Percentiles rank a stretch among this genome's conserved stretches.
Evolutionary conservation across 2,888 invertebrate genomes (phyloP).

Genomic region (Andrena marginata): DNA sequence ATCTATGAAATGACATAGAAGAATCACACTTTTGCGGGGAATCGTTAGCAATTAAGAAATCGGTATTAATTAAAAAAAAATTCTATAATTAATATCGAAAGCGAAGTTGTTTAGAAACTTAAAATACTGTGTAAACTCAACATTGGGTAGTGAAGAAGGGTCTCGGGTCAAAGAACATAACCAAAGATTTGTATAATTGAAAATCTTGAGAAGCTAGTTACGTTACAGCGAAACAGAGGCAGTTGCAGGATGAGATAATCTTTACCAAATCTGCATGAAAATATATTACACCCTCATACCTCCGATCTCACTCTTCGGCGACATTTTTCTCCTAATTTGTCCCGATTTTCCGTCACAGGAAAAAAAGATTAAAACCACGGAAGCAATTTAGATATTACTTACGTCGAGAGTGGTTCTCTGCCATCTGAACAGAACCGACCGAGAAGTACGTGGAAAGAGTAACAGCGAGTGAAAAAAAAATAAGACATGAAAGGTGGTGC

Average conservation of each 20-base stretch:
- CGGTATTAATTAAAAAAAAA: too few species aligned
- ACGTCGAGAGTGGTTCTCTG: conserved; percentile 68
- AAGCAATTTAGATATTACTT: conserved; percentile 82
- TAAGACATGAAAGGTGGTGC: conserved; percentile 51
- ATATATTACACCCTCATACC: not conserved
- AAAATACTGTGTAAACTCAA: too few species aligned
- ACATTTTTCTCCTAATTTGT: conserved; percentile 69
- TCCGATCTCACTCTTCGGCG: not conserved
- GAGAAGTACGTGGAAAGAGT: conserved; percentile 25
- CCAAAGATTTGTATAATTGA: not conserved
- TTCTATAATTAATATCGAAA: too few species aligned
- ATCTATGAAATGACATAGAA: too few species aligned
- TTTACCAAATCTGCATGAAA: too few species aligned
- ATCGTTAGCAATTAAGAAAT: too few species aligned
- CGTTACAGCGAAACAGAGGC: not conserved
- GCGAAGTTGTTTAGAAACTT: too few species aligned
- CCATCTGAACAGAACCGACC: conserved; percentile 27
- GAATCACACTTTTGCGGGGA: too few species aligned
- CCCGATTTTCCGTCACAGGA: conserved; percentile 69
- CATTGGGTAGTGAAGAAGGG: too few species aligned
- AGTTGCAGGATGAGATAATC: not conserved
- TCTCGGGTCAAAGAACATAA: too few species aligned
- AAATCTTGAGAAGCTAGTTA: not conserved
- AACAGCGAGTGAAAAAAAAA: conserved; percentile 45
- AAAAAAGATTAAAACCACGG: conserved; percentile 75